A percentile compares a stretch with the other conserved stretches of the same genome.
Conservation (phyloP, 2,113 vertebrate species). For the Paratilapia polleni region DNA sequence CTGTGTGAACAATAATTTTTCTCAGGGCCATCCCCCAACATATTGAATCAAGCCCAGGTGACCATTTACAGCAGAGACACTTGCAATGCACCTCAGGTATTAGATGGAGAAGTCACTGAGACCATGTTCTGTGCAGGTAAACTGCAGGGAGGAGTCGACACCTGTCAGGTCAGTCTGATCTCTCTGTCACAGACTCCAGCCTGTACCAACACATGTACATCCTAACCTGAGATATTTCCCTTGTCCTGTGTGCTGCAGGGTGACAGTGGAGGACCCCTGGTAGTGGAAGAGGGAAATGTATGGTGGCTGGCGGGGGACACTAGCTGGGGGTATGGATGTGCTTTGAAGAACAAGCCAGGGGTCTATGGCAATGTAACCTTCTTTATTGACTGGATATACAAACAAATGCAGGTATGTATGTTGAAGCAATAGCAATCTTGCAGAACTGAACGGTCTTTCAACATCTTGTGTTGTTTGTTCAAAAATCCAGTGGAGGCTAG, state of each 20-base stretch:
- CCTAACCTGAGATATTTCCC: not conserved
- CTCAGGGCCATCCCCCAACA: slow-evolving; percentile 78
- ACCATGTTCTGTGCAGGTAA: slow-evolving; percentile 91
- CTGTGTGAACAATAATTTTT: not conserved
- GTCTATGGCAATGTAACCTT: slow-evolving; percentile 88
- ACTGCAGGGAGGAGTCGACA: slow-evolving; percentile 82
- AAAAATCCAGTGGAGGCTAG: too few relatives aligned
- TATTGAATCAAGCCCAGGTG: slow-evolving; percentile 81
- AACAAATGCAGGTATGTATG: slow-evolving; percentile 85
- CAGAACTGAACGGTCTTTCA: too few relatives aligned
- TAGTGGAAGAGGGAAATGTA: slow-evolving; percentile 72
- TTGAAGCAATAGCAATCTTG: not conserved
- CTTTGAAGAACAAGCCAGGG: slow-evolving; percentile 82
- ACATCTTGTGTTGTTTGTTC: too few relatives aligned
- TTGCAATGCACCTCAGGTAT: slow-evolving; percentile 79
- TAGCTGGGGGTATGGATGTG: slow-evolving; percentile 92
- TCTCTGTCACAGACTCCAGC: not conserved
- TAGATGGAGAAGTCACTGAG: slow-evolving; percentile 78
- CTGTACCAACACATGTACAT: not conserved
- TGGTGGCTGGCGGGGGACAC: slow-evolving; percentile 95
- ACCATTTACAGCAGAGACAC: slow-evolving; percentile 75
- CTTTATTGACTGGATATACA: slow-evolving; percentile 87
- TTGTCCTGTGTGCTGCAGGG: slow-evolving; percentile 79
- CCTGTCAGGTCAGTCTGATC: slow-evolving; percentile 87
- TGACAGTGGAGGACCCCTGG: slow-evolving; percentile 93